Evolutionary conservation across 2,888 invertebrate genomes (phyloP).

Genomic region (Ectemnius continuus): DNA sequence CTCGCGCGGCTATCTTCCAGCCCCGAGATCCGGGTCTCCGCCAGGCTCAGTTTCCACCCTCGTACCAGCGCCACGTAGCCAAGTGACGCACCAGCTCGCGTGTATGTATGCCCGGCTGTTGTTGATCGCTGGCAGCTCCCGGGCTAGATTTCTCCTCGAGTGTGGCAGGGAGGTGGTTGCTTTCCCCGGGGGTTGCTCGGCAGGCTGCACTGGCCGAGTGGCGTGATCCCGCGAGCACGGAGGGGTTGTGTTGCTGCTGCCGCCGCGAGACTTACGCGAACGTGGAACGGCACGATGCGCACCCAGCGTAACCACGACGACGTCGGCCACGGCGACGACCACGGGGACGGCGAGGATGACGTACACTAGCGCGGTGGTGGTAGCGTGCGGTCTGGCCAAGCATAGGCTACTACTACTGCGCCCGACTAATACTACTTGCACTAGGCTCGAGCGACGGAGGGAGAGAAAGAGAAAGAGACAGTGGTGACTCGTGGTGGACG

Average conservation of each 20-base stretch:
- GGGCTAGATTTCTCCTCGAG: slow-evolving; percentile 2
- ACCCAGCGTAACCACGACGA: slow-evolving; percentile 47
- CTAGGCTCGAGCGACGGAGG: background rate
- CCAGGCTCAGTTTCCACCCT: background rate
- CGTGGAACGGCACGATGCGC: slow-evolving; percentile 1
- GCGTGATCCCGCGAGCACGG: background rate
- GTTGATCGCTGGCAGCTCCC: background rate
- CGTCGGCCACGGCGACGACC: slow-evolving; percentile 21
- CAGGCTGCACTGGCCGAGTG: slow-evolving; percentile 12
- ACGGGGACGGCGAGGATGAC: slow-evolving; percentile 14
- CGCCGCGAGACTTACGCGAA: background rate
- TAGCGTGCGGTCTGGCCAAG: slow-evolving; percentile 2
- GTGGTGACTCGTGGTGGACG: slow-evolving; percentile 13
- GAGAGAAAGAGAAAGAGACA: no score
- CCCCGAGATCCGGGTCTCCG: slow-evolving; percentile 6
- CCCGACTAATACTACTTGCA: slow-evolving; percentile 20
- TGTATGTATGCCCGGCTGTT: background rate
- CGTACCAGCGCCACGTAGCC: slow-evolving; percentile 13
- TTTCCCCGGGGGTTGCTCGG: background rate
- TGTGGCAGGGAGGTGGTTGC: background rate
- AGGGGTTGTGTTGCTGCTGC: background rate
- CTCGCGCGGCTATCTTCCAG: slow-evolving; percentile 42
- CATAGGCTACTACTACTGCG: slow-evolving; percentile 4
- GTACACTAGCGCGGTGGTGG: background rate
- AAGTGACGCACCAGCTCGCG: background rate